Evolutionary conservation across 2,888 invertebrate species (phyloP).

Genomic region (Empis livida): DNA sequence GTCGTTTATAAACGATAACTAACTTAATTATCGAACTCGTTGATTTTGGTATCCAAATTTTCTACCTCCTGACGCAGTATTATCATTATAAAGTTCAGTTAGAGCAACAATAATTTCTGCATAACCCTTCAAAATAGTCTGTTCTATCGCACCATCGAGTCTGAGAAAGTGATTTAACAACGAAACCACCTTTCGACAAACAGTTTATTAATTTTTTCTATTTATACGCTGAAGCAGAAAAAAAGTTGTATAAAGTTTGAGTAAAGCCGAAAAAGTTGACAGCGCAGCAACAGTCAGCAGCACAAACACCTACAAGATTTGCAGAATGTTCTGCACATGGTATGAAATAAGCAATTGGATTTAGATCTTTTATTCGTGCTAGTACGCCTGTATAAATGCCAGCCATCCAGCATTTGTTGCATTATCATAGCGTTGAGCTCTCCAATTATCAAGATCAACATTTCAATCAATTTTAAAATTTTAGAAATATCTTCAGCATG

Average conservation of each 20-base stretch:
- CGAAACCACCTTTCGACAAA: not conserved
- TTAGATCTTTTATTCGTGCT: conserved; percentile 19
- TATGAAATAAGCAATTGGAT: conserved; percentile 20
- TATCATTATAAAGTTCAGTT: too few relatives aligned
- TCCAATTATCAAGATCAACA: conserved; percentile 3
- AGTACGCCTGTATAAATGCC: conserved; percentile 21
- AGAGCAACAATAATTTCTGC: too few relatives aligned
- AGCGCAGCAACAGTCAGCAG: conserved; percentile 6
- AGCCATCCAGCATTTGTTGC: conserved; percentile 23
- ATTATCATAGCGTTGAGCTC: conserved; percentile 9
- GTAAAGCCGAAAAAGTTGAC: conserved; percentile 5
- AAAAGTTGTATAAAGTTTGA: conserved; percentile 6
- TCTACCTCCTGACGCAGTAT: too few relatives aligned
- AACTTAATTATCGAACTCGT: too few relatives aligned
- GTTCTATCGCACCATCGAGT: conserved; percentile 5
- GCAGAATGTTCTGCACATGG: conserved; percentile 21
- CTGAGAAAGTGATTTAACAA: not conserved
- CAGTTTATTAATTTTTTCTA: conserved; percentile 6
- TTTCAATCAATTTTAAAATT: conserved; percentile 12
- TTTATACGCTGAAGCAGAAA: conserved; percentile 6
- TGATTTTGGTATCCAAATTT: too few relatives aligned
- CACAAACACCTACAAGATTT: conserved; percentile 18
- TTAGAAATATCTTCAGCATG: conserved; percentile 9
- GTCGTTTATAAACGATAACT: too few relatives aligned
- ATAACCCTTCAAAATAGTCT: too few relatives aligned